A percentile compares a stretch with the other conserved stretches of the same genome.
Evolutionary conservation across 2,113 vertebrate genomes (phyloP).

Genomic region (Toxotes chatareus): DNA sequence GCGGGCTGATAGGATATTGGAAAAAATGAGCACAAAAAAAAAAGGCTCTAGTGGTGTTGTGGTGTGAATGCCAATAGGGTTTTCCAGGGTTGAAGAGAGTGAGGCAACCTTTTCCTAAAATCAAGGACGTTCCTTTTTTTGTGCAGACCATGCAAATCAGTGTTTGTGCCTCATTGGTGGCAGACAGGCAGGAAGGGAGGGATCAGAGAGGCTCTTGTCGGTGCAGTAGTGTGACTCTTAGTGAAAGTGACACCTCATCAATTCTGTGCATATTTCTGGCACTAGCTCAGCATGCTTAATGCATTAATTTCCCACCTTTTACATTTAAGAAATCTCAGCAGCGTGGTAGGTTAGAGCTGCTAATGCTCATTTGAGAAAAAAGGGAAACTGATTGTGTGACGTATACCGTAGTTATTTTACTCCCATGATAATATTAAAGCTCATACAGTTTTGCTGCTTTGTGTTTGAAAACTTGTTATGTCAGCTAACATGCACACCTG

Average conservation of each 20-base stretch:
- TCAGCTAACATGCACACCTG: not conserved
- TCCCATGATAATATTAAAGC: conserved; percentile 9
- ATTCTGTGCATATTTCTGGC: conserved; percentile 83
- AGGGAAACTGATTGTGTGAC: conserved; percentile 32
- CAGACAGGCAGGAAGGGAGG: conserved; percentile 76
- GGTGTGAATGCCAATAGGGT: conserved; percentile 62
- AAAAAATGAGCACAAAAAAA: conserved; percentile 10
- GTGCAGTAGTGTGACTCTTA: conserved; percentile 82
- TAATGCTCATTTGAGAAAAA: conserved; percentile 51
- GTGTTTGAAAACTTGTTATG: conserved; percentile 10
- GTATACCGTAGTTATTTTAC: conserved; percentile 33
- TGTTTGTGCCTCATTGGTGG: conserved; percentile 78
- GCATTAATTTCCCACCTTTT: conserved; percentile 71
- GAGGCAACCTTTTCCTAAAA: conserved; percentile 81
- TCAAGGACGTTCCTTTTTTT: conserved; percentile 80
- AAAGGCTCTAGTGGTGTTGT: conserved; percentile 32
- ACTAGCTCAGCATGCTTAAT: conserved; percentile 78
- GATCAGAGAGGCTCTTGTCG: conserved; percentile 81
- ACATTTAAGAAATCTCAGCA: conserved; percentile 55
- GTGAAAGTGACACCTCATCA: conserved; percentile 86
- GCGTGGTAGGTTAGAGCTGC: conserved; percentile 46
- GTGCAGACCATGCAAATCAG: conserved; percentile 74
- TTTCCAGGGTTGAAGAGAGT: conserved; percentile 63
- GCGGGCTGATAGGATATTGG: conserved; percentile 30
- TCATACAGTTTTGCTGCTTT: not conserved